Evolutionary conservation across 2,888 invertebrate genomes (phyloP).

Genomic region (Platycheirus albimanus): DNA sequence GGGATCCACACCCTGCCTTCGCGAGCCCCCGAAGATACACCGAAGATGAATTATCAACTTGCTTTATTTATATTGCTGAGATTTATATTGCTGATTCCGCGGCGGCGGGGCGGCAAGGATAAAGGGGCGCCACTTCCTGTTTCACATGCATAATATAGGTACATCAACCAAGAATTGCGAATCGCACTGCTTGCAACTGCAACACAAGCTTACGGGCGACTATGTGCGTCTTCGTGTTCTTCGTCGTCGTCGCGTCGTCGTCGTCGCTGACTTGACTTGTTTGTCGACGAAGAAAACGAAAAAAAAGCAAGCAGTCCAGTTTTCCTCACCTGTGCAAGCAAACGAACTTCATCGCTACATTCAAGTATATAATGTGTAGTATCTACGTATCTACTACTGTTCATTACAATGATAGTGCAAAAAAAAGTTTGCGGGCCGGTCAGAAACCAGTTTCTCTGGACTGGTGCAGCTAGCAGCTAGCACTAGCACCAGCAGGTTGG

Average conservation of each 20-base stretch:
- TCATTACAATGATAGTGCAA: constrained; percentile 44
- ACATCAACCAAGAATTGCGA: constrained; percentile 53
- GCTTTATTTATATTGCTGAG: constrained; percentile 60
- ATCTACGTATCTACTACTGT: constrained; percentile 37
- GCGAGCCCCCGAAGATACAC: constrained; percentile 7
- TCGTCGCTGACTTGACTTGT: too few species aligned
- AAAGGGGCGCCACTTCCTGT: constrained; percentile 67
- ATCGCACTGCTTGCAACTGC: constrained; percentile 5
- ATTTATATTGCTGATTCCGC: constrained; percentile 55
- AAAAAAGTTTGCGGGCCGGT: constrained; percentile 58
- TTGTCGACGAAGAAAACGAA: constrained; percentile 2
- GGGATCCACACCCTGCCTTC: background rate
- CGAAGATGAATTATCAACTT: constrained; percentile 69
- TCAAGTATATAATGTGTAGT: background rate
- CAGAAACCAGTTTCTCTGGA: constrained; percentile 61
- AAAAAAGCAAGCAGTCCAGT: constrained; percentile 50
- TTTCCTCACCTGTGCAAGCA: constrained; percentile 56
- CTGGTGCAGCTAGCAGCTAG: constrained; percentile 48
- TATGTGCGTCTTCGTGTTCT: constrained; percentile 43
- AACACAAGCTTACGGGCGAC: constrained; percentile 55
- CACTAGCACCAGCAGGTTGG: constrained; percentile 55
- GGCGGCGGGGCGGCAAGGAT: constrained; percentile 8
- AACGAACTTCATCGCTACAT: constrained; percentile 30
- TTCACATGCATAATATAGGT: constrained; percentile 62
- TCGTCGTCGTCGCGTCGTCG: too few species aligned